Evolutionary conservation across 2,797 vertebrate species (phyloP).

Genomic region (Tenualosa ilisha): DNA sequence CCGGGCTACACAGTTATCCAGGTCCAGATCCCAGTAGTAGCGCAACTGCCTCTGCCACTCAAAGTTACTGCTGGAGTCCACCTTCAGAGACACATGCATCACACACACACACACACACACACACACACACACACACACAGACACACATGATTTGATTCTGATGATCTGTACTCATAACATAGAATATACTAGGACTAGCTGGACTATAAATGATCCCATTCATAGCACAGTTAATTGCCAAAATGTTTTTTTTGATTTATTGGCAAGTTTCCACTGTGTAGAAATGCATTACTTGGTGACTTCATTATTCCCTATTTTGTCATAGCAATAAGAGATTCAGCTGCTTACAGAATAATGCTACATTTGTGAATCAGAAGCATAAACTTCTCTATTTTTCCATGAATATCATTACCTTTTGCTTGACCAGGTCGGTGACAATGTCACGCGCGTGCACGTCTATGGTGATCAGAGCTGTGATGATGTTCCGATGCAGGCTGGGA

Average conservation of each 20-base stretch:
- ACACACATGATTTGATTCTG: background rate
- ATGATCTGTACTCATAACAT: background rate
- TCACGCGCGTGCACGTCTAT: conserved; percentile 86
- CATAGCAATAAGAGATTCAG: too few relatives aligned
- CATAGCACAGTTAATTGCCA: too few relatives aligned
- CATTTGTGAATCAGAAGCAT: background rate
- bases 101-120: conserved; percentile 26
- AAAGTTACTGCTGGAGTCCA: conserved; percentile 76
- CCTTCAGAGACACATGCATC: conserved; percentile 61
- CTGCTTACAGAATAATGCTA: too few relatives aligned
- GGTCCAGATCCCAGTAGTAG: conserved; percentile 84
- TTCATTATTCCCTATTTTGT: too few relatives aligned
- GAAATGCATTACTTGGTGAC: too few relatives aligned
- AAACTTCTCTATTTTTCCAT: background rate
- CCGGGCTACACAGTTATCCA: conserved; percentile 83
- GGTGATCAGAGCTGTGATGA: conserved; percentile 88
- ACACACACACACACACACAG: conserved; percentile 26
- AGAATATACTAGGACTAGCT: too few relatives aligned
- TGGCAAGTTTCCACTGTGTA: too few relatives aligned
- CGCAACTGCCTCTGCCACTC: conserved; percentile 88
- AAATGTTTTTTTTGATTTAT: too few relatives aligned
- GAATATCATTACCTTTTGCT: conserved; percentile 69
- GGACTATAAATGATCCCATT: too few relatives aligned
- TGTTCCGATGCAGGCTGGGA: conserved; percentile 82
- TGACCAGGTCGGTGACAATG: conserved; percentile 83